Base-by-base conservation (phyloP, 2,113 vertebrate genomes). In the Setophaga coronata region DNA sequence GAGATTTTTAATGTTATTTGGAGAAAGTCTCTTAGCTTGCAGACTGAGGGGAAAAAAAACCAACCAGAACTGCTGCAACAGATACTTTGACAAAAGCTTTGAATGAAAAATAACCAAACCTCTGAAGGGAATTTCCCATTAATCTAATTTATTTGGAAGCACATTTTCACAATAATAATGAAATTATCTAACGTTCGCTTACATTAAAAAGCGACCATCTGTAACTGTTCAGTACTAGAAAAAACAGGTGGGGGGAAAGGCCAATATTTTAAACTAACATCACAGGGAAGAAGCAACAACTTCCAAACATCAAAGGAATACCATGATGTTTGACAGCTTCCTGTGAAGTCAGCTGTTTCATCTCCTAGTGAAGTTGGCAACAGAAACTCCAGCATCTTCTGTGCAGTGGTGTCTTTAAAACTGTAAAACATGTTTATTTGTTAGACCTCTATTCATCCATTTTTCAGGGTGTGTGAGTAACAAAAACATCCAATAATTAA, bases 91-190 rank as follows among this genome's bases (percentile, higher is more conserved):
- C 86, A 97, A 96, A 72, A 87, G 88, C 87, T 97, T 95, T 95
- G 94, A 97, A 92, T 93, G 92, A 97, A 96, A 97, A 92, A 97
- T 96, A 97, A 91, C 45, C 97, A 97, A 97, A 97, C 82, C 88
- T 97, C 96, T 95, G 56, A 80, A 96, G 96, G 97, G 94, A 97
- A 97, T 93, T 97, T 92, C 87, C 94, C 87, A 97, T 97, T 97
- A 97, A 96, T 97, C 95, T 91, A 93, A 97, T 98, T 97, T 97
- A 97, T 98, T 98, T 98, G 93, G 90, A 88, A 97, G 62, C 88
- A 95, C 89, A 88, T 96, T 97, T 97, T 96, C 87, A 92, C 94
- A 97, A 96, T 89, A 95, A 96, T 97, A 92, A 95, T 94, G 85
- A 98, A 97, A 97, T 98, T 93, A 96, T 89, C 89, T 97, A 95